Base-by-base conservation (phyloP, 2,888 invertebrate species). In the Lasioglossum morio region DNA sequence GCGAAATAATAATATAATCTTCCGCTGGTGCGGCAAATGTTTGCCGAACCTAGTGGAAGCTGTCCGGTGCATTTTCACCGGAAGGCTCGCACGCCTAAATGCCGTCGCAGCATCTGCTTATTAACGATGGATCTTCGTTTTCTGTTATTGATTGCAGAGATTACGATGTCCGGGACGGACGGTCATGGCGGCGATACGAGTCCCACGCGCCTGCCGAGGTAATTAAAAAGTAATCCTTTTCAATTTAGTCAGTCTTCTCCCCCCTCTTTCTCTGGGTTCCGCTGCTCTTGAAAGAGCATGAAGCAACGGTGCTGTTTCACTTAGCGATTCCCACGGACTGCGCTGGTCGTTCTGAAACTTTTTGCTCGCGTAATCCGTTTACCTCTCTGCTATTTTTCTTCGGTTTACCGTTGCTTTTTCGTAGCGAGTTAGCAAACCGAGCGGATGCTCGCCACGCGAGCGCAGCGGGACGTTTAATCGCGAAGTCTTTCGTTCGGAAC, bases 181-280 rank as follows among this genome's bases (percentile, higher is more conserved):
- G 86, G 86, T 85, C 91, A 91, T 88, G 92, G 89, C 82, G 91
- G 88, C 81, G 93, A 93, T 77, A 92, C 90, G 43, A 94, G 93
- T 86, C 93, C 94, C 63, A 93, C 92, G 81, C 91, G 91, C 88
- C 93, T 92, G 79, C 93, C 94, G 74, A 94, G 94, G 94, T 94
- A 91, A 92, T 86, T 84, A 79, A 76, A 84, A 70, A 75, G n/a
- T 70, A 57, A 86, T 86, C 66, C 46, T 46, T 66, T 46, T 75
- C 72, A 72, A 82, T 82, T 75, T 72, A 72, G 63, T 48, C 78
- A 27, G n/a, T 57, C 57, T 23, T 46, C 14, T 43, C 10, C 43
- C 43, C 14, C 43, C 46, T 16, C 46, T 46, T 7, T 7, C 46
- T 16, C 16, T 16, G 34, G 34, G 34, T 34, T 34, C 34, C 34